phyloP scores from a whole-genome alignment of 2,113 vertebrate genomes.

The Lutjanus erythropterus region DNA sequence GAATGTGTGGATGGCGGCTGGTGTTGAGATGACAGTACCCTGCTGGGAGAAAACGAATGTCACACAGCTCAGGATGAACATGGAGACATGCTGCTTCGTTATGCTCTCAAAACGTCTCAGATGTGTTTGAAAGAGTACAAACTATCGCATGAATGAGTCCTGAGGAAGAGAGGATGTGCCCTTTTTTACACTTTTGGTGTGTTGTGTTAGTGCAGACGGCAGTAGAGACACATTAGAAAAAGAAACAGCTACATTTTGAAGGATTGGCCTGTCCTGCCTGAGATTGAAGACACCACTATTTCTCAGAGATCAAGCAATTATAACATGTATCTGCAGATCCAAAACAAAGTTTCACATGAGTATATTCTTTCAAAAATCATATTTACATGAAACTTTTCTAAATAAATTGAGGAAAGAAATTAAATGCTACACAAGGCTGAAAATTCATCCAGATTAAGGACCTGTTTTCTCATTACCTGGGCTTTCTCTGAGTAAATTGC shows the following conservation, averaged over 20 bases:
- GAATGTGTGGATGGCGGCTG: constrained; percentile 63
- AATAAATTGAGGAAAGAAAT: neutral
- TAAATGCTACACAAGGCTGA: neutral
- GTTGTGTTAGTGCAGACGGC: neutral
- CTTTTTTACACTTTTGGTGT: neutral
- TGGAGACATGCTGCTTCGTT: constrained; percentile 15
- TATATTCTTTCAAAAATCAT: neutral
- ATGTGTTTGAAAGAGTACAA: constrained; percentile 15
- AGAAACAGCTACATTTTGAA: neutral
- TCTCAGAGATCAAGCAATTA: neutral
- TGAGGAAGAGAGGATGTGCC: neutral
- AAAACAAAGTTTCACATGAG: neutral
- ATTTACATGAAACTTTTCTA: neutral
- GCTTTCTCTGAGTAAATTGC: neutral
- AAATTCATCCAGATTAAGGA: neutral
- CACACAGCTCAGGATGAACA: constrained; percentile 37
- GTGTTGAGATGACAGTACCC: constrained; percentile 62
- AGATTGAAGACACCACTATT: neutral
- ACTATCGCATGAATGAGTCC: neutral
- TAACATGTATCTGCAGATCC: neutral
- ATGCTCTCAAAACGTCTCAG: constrained; percentile 17
- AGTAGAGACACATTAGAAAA: neutral
- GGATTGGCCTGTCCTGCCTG: neutral
- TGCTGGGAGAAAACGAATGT: constrained; percentile 37
- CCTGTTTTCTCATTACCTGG: neutral